phyloP scores from a whole-genome alignment of 1,140 invertebrate genomes.

The Charaxes varanes region DNA sequence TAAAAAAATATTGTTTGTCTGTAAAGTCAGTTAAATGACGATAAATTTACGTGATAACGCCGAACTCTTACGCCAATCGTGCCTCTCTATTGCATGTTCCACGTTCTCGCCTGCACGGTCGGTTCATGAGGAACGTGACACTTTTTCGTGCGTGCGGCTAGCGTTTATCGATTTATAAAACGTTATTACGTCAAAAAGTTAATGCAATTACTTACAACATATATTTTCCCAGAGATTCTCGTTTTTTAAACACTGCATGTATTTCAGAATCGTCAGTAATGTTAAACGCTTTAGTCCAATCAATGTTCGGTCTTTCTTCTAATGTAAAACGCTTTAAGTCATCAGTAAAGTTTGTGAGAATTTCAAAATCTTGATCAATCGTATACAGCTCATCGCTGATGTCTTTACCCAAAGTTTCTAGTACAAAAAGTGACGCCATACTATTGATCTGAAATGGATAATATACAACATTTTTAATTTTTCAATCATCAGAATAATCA shows the following conservation, averaged over 20 bases:
- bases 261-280: slow-evolving; percentile 39
- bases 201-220: slow-evolving; percentile 52
- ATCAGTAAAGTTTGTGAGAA: slow-evolving; percentile 46
- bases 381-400: slow-evolving; percentile 42
- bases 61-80: too few relatives aligned
- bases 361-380: slow-evolving; percentile 48
- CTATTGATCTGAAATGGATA: slow-evolving; percentile 52
- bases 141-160: too few relatives aligned
- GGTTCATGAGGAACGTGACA: too few relatives aligned
- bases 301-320: slow-evolving; percentile 20
- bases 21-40: too few relatives aligned
- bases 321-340: slow-evolving; percentile 25
- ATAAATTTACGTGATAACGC: too few relatives aligned
- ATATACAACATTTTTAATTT: not conserved
- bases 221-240: slow-evolving; percentile 42
- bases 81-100: too few relatives aligned
- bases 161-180: not conserved
- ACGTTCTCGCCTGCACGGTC: too few relatives aligned
- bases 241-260: slow-evolving; percentile 37
- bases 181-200: slow-evolving; percentile 3
- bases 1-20: too few relatives aligned
- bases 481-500: too few relatives aligned
- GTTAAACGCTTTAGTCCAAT: slow-evolving; percentile 52
- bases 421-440: slow-evolving; percentile 57
- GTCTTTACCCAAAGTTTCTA: slow-evolving; percentile 57